phyloP scores from a whole-genome alignment of 2,113 vertebrate genomes.

The Sakesphorus luctuosus region DNA sequence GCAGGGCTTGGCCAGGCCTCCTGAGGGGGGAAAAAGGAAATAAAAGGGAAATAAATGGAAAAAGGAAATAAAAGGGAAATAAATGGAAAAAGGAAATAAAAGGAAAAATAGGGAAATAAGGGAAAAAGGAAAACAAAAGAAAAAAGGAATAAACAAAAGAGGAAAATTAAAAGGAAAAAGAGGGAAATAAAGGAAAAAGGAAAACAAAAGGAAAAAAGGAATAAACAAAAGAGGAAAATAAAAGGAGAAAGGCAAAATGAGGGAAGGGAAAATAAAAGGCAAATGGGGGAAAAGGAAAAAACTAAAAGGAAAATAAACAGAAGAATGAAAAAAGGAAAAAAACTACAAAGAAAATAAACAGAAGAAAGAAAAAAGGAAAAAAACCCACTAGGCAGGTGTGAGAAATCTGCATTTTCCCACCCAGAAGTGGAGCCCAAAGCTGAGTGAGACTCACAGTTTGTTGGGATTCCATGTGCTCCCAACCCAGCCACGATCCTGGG shows the following conservation, averaged over 20 bases:
- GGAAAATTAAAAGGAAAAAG: rapidly evolving
- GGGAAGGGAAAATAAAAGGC: too few relatives aligned
- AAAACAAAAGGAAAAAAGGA: background rate
- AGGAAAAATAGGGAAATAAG: background rate
- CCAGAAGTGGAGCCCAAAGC: background rate
- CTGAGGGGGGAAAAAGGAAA: rapidly evolving
- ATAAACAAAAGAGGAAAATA: background rate
- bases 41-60: rapidly evolving
- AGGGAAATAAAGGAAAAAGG: too few relatives aligned
- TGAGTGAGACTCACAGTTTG: background rate
- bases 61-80: background rate
- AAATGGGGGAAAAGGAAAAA: background rate
- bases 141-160: too few relatives aligned
- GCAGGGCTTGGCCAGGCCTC: background rate
- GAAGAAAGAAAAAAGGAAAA: background rate
- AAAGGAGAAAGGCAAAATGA: too few relatives aligned
- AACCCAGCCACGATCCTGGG: background rate
- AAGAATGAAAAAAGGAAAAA: background rate
- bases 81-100: background rate
- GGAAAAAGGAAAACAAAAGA: background rate
- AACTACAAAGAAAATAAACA: background rate
- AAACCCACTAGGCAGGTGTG: background rate
- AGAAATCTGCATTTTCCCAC: background rate
- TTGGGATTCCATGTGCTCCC: background rate
- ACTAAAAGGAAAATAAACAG: background rate